Conservation (phyloP, 2,113 vertebrate species). For the Microtus ochrogaster region DNA sequence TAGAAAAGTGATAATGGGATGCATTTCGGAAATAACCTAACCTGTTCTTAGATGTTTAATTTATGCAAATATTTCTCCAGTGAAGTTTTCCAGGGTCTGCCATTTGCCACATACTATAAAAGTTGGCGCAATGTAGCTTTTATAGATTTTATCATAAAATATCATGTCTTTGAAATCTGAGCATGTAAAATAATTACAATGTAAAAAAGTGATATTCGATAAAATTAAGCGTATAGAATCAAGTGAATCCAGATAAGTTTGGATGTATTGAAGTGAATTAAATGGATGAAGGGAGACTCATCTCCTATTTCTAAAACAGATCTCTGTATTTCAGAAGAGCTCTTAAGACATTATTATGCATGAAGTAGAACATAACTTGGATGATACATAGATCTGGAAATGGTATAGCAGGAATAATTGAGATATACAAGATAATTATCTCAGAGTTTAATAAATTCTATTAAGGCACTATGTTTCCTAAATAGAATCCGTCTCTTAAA, state of each 20-base stretch:
- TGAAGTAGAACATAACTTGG: background rate
- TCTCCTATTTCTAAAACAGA: background rate
- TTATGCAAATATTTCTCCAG: slow-evolving; percentile 36
- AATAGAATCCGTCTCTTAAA: background rate
- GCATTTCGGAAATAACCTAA: background rate
- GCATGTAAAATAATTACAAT: slow-evolving; percentile 27
- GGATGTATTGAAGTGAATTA: background rate
- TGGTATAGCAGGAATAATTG: background rate
- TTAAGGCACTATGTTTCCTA: background rate
- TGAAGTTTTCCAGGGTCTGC: slow-evolving; percentile 19
- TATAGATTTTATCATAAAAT: background rate
- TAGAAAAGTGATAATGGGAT: background rate
- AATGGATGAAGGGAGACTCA: background rate
- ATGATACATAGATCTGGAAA: slow-evolving; percentile 13
- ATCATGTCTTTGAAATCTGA: background rate
- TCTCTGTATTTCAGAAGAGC: background rate
- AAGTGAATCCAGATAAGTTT: background rate
- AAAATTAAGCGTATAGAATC: slow-evolving; percentile 36
- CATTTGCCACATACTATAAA: background rate
- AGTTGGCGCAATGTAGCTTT: background rate
- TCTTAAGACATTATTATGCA: background rate
- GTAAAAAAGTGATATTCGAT: background rate
- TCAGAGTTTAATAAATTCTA: background rate
- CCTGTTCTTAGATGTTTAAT: slow-evolving; percentile 1
- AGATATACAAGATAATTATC: background rate